Evolutionary conservation across 2,888 invertebrate species (phyloP), one percentile per base, ranked within the genome.

Genomic region (Pandemis heparana): DNA sequence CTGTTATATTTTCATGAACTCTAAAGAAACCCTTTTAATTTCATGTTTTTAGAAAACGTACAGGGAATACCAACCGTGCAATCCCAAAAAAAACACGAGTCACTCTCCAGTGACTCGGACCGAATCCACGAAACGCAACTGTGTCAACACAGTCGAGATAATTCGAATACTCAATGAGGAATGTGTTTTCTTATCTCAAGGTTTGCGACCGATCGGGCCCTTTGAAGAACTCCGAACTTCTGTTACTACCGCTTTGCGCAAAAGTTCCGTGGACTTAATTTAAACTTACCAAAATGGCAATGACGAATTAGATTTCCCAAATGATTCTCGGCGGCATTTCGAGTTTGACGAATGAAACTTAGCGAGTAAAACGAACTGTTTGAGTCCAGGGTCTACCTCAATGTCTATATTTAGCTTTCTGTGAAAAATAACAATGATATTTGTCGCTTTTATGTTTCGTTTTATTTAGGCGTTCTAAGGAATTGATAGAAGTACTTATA

Each of bases 131-230:
- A 81, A 85, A 83, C 85, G 85, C 90, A 91, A 91, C 91, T 92
- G 92, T 92, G 90, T 92, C 92, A 92, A 92, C 90, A 92, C 78
- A 77, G 83, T 81, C 75, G 82, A 92, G 91, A 92, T 94, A 92
- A 92, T 91, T 92, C 89, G 87, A 89, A 89, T 89, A 87, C 86
- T 89, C 87, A 86, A 88, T 89, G 89, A 89, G 88, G 88, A 90
- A 91, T 91, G 89, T 92, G 87, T 89, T 88, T 90, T 89, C 91
- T 92, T 93, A 93, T 92, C 92, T 87, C 77, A 74, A 85, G 87
- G 87, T 87, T 89, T 80, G 89, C 87, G 85, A 83, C 82, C 87
- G 86, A 83, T 83, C 88, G 86, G 85, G 78, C 82, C 84, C 89
- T 91, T 90, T 91, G 89, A 91, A 88, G 85, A 87, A 89, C 88